Base-by-base conservation (phyloP, 2,113 vertebrate species). In the Pseudorhombus dupliciocellatus region DNA sequence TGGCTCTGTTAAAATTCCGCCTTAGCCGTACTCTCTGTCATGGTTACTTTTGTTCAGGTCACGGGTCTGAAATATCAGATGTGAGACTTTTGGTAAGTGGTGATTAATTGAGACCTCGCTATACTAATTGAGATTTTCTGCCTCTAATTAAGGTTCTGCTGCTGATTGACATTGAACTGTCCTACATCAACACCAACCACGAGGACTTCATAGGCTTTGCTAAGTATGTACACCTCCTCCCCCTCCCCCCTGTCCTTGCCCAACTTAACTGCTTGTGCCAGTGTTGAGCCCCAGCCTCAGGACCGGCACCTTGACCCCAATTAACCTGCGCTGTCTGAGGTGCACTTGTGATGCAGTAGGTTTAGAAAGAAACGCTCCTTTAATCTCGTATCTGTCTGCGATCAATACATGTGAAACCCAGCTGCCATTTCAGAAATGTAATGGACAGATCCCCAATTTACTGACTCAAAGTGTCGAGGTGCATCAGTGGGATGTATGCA, bases 141-240 rank as follows among this genome's bases (percentile, higher is more conserved):
- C 71, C 54, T 80, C 53, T 79, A 50, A 80, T 60, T 56, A 85
- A 99, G 97, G 95, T 98, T 44, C 95, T 99, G 58, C 93, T 99
- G 70, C 93, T 98, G 83, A 98, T 99, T 21, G 97, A 99, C 92
- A 97, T 97, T 10, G 97, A 99, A 89, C 93, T 97, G 86, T 97
- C 97, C 14, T 99, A 99, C 93, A 98, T 99, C 93, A 99, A 99
- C 94, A 99, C 97, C 16, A 99, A 99, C 91, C 97, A 99, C 0
- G 97, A 99, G 62, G 97, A 99, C 92, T 98, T 99, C 92, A 99
- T 99, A 10, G 97, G 97, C 42, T 99, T 99, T 50, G 97, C 97
- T 80, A 99, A 99, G 97, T 99, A 92, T 55, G 97, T 94, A 76
- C 4, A 14, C 58, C 21, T 11, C 34, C 21, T 7, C 22, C 7